phyloP scores from a whole-genome alignment of 1,140 invertebrate genomes.

The Eumaeus atala region DNA sequence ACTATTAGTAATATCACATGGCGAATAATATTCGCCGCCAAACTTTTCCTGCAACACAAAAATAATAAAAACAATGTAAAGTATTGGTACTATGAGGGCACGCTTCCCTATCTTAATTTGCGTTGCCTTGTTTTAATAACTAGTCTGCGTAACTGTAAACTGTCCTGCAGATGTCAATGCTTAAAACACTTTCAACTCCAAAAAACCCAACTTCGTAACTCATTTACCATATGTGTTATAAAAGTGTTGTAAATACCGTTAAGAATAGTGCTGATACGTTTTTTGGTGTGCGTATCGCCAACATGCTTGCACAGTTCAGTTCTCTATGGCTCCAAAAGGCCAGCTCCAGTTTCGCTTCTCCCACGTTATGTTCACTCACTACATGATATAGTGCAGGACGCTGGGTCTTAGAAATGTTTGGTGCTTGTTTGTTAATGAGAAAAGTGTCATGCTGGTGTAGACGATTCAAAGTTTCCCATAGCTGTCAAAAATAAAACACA shows the following conservation, averaged over 20 bases:
- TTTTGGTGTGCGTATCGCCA: background rate
- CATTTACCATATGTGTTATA: too few relatives aligned
- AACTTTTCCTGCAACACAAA: background rate
- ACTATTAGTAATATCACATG: background rate
- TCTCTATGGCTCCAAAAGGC: background rate
- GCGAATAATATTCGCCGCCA: background rate
- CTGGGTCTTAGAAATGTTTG: constrained; percentile 1
- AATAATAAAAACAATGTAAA: background rate
- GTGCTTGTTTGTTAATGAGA: constrained; percentile 14
- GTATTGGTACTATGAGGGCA: too few relatives aligned
- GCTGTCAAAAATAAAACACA: constrained; percentile 3
- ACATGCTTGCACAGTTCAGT: background rate
- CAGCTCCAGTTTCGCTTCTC: background rate
- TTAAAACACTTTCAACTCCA: too few relatives aligned
- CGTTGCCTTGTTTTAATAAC: too few relatives aligned
- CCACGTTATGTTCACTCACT: background rate
- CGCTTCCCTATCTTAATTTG: too few relatives aligned
- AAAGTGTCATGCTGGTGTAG: constrained; percentile 9
- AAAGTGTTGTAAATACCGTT: background rate
- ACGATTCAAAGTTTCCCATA: constrained; percentile 6
- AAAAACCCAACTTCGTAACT: too few relatives aligned
- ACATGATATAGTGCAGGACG: constrained; percentile 12
- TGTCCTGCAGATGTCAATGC: too few relatives aligned
- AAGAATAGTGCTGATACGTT: background rate
- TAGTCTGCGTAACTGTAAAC: too few relatives aligned